Evolutionary conservation across 2,113 vertebrate species (phyloP).

Genomic region (Hepsetus odoe): DNA sequence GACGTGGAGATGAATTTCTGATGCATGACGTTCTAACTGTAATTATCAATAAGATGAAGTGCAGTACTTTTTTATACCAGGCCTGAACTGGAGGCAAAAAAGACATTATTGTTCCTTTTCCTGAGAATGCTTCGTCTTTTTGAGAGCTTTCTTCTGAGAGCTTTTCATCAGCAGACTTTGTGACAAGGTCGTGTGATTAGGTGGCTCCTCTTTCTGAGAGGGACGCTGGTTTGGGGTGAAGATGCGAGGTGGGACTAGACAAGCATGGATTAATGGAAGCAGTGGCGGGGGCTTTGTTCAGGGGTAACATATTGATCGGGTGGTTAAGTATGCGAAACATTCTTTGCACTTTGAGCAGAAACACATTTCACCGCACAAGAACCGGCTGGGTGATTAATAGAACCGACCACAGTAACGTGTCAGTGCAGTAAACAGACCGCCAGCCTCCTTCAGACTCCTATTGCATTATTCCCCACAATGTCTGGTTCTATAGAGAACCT

Average conservation of each 20-base stretch:
- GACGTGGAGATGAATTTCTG: too few relatives aligned
- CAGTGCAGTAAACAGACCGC: conserved; percentile 1
- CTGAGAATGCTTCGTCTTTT: conserved; percentile 37
- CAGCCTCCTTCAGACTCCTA: neutral
- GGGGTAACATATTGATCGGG: conserved; percentile 68
- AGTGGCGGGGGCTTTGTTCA: conserved; percentile 53
- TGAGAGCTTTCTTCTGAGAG: too few relatives aligned
- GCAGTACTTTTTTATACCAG: neutral
- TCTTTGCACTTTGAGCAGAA: conserved; percentile 57
- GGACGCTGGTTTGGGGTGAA: conserved; percentile 63
- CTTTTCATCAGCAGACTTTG: conserved; percentile 55
- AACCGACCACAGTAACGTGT: conserved; percentile 19
- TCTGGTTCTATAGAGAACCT: neutral
- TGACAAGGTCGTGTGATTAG: conserved; percentile 59
- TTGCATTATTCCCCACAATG: neutral
- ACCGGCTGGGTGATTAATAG: conserved; percentile 46
- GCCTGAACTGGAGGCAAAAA: neutral
- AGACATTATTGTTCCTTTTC: neutral
- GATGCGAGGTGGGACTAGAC: conserved; percentile 68
- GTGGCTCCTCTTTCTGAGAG: conserved; percentile 54
- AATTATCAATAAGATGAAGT: neutral
- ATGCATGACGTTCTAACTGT: too few relatives aligned
- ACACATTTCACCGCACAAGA: conserved; percentile 52
- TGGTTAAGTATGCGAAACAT: conserved; percentile 72
- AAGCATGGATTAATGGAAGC: conserved; percentile 66